Percentiles rank a stretch among this genome's conserved stretches.
phyloP scores from a whole-genome alignment of 92 coral and sea anemone genomes.

The Heteractis magnifica region DNA sequence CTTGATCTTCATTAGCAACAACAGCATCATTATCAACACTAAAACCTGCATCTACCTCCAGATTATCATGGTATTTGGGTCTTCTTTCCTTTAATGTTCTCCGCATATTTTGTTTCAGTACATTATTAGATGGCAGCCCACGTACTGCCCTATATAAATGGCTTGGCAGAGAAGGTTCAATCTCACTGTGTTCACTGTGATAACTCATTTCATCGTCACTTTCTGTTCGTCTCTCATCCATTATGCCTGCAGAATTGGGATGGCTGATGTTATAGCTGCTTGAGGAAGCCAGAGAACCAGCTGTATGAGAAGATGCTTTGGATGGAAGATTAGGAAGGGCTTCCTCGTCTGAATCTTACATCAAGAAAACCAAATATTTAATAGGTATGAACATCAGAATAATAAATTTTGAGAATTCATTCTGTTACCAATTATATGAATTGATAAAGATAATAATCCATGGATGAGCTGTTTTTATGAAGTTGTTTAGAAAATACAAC shows the following conservation, averaged over 20 bases:
- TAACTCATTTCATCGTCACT: slow-evolving; percentile 45
- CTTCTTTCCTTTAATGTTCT: slow-evolving; percentile 51
- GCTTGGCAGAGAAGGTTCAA: slow-evolving; percentile 75
- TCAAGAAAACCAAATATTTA: background rate
- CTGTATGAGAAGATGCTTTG: background rate
- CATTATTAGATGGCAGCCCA: slow-evolving; percentile 81
- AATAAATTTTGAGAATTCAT: too few relatives aligned
- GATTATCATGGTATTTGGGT: slow-evolving; percentile 39
- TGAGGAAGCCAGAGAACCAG: slow-evolving; percentile 53
- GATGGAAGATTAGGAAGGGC: background rate
- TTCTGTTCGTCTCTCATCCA: slow-evolving; percentile 14
- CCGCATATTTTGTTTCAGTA: slow-evolving; percentile 62
- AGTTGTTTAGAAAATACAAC: too few relatives aligned
- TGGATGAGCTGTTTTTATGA: too few relatives aligned
- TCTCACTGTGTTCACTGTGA: slow-evolving; percentile 39
- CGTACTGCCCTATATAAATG: slow-evolving; percentile 67
- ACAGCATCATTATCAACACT: slow-evolving; percentile 38
- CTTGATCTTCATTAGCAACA: slow-evolving; percentile 57
- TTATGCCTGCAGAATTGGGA: background rate
- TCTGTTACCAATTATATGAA: too few relatives aligned
- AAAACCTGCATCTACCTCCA: slow-evolving; percentile 20
- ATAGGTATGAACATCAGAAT: too few relatives aligned
- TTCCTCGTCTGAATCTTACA: background rate
- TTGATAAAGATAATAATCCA: too few relatives aligned
- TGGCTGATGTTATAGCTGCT: slow-evolving; percentile 40